These are phyloP conservation scores for Somateria mollissima DNA, from an alignment of 2,797 vertebrate genomes.

Conservation along the genomic window DNA sequence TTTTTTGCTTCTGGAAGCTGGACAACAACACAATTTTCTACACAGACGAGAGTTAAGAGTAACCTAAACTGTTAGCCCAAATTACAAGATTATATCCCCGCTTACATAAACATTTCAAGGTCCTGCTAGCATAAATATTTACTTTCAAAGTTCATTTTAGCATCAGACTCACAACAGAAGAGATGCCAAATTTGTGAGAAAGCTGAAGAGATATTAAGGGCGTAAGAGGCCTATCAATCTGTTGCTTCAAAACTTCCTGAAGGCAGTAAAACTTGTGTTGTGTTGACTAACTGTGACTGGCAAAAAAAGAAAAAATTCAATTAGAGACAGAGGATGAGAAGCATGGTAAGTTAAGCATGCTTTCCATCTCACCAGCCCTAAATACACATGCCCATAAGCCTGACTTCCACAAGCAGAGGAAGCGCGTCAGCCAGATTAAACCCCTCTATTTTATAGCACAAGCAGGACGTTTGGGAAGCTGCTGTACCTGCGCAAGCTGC, in stretches of 20 bases:
- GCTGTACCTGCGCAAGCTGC: conserved; percentile 14
- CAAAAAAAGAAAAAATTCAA: conserved; percentile 43
- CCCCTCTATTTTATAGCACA: conserved; percentile 8
- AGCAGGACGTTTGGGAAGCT: background rate
- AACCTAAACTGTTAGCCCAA: conserved; percentile 65
- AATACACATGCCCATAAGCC: conserved; percentile 27
- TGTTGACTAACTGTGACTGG: conserved; percentile 15
- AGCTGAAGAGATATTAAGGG: conserved; percentile 3
- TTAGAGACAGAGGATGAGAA: conserved; percentile 9
- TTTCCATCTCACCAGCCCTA: conserved; percentile 11
- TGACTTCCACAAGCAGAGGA: background rate
- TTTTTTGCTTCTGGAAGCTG: conserved; percentile 68
- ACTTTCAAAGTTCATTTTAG: conserved; percentile 59
- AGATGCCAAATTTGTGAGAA: conserved; percentile 16
- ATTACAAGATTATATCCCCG: conserved; percentile 63
- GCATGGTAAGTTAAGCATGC: background rate
- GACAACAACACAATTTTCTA: conserved; percentile 80
- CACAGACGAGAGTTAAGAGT: conserved; percentile 78
- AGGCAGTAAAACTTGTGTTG: conserved; percentile 18
- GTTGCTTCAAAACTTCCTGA: conserved; percentile 6
- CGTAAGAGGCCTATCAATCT: background rate
- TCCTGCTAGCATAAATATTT: conserved; percentile 40
- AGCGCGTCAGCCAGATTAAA: conserved; percentile 18
- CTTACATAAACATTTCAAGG: conserved; percentile 54
- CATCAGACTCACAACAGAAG: background rate